Conservation (phyloP, 2,888 invertebrate genomes). For the Stratiomys singularior region DNA sequence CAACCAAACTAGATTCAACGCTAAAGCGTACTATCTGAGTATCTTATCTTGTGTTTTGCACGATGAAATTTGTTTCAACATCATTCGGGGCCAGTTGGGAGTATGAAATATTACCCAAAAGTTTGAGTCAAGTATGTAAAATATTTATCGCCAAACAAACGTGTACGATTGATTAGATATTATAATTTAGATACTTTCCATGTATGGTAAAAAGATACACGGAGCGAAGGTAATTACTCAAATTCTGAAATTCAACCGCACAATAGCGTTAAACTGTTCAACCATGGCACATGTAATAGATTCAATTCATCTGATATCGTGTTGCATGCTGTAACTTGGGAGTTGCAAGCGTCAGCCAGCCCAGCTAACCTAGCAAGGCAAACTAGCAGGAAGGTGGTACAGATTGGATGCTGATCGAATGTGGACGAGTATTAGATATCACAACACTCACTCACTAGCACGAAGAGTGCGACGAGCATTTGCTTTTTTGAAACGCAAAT, state of each 20-base stretch:
- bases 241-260: conserved; percentile 32
- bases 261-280: conserved; percentile 20
- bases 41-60: conserved; percentile 10
- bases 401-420: not conserved
- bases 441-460: not conserved
- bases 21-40: not conserved
- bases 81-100: not conserved
- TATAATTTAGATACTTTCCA: not conserved
- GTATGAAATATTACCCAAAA: not conserved
- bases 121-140: not conserved
- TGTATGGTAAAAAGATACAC: not conserved
- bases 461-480: not conserved
- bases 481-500: conserved; percentile 13
- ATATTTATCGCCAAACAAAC: not conserved
- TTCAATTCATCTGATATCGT: conserved; percentile 33
- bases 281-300: conserved; percentile 21
- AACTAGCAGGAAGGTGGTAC: not conserved
- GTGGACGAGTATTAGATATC: not conserved
- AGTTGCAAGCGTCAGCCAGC: not conserved
- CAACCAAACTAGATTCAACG: not conserved
- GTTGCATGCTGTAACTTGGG: conserved; percentile 4
- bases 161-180: not conserved
- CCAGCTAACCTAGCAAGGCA: too few relatives aligned
- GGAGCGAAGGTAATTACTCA: conserved; percentile 29
- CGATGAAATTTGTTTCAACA: conserved; percentile 12